phyloP scores from a whole-genome alignment of 2,797 vertebrate species.

The Rhabdomys pumilio region DNA sequence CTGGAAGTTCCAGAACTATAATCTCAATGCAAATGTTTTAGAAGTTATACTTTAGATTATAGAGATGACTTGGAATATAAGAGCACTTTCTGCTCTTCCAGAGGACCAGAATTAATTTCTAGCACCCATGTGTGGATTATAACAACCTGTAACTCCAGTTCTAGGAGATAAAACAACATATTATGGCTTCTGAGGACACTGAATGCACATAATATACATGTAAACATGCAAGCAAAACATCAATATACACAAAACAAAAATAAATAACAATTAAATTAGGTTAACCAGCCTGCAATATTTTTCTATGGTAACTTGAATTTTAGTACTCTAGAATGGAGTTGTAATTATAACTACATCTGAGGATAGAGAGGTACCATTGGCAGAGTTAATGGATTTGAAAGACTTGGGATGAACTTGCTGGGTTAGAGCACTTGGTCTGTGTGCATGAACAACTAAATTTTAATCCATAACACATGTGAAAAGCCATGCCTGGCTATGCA shows the following conservation, averaged over 20 bases:
- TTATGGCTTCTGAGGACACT: neutral
- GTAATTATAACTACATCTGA: neutral
- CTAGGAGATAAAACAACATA: neutral
- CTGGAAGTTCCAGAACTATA: neutral
- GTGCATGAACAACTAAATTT: neutral
- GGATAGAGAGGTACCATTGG: neutral
- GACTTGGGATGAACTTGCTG: neutral
- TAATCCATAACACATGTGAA: neutral
- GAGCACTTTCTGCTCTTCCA: neutral
- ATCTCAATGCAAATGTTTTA: neutral
- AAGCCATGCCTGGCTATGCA: neutral
- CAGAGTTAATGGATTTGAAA: neutral
- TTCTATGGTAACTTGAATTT: neutral
- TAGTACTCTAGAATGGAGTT: neutral
- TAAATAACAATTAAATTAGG: neutral
- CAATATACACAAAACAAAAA: neutral
- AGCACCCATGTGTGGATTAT: neutral
- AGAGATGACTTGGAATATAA: neutral
- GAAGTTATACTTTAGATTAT: neutral
- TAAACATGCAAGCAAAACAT: neutral
- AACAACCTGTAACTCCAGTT: neutral
- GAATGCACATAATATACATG: neutral
- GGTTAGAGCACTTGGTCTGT: neutral
- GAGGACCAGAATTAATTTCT: neutral
- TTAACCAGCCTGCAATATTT: no score